Evolutionary conservation across 2,113 vertebrate species (phyloP).

Genomic region (Neofelis nebulosa): DNA sequence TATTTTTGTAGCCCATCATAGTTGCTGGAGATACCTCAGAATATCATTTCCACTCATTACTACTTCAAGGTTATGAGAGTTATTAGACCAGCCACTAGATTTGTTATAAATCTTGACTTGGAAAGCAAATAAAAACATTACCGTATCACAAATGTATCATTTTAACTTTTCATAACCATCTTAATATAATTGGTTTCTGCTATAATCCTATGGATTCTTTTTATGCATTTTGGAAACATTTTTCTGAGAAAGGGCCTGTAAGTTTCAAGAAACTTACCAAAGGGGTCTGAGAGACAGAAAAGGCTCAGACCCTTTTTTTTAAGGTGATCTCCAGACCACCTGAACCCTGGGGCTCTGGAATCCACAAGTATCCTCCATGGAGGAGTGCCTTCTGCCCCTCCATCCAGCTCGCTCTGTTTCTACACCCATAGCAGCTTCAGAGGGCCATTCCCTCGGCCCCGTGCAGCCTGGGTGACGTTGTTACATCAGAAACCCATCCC

Average conservation of each 20-base stretch:
- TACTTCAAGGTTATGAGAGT: constrained; percentile 49
- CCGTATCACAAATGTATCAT: constrained; percentile 28
- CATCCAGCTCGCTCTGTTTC: neutral
- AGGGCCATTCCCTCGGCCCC: neutral
- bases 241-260: neutral
- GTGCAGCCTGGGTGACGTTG: neutral
- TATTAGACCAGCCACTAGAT: constrained; percentile 50
- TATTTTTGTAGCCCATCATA: constrained; percentile 56
- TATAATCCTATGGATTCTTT: constrained; percentile 32
- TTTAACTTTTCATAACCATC: constrained; percentile 58
- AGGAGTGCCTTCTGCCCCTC: neutral
- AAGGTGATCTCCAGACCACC: neutral
- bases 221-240: constrained; percentile 39
- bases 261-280: neutral
- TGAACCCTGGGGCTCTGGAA: neutral
- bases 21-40: constrained; percentile 43
- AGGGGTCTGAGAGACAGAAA: neutral
- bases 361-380: neutral
- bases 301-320: neutral
- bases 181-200: constrained; percentile 22
- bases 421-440: neutral
- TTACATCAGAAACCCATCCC: neutral
- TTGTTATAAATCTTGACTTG: constrained; percentile 53
- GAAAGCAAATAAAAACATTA: constrained; percentile 59
- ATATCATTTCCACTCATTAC: constrained; percentile 49